Evolutionary conservation across 2,797 vertebrate species (phyloP).

Genomic region (Rhodeus uyekii): DNA sequence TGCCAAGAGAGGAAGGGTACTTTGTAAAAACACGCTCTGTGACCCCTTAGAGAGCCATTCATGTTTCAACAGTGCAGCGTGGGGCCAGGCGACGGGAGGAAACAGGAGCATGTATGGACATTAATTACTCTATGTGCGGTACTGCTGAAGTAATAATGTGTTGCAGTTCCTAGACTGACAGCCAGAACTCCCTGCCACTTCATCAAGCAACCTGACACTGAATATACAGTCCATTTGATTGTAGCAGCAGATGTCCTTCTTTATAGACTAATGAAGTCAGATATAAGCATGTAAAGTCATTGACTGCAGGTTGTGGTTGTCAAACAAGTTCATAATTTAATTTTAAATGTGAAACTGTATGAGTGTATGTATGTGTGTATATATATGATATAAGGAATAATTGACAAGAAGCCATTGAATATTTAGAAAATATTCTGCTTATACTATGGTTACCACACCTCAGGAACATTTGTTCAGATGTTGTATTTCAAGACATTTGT

Average conservation of each 20-base stretch:
- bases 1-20: slow-evolving; percentile 64
- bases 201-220: slow-evolving; percentile 57
- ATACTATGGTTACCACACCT: too few species aligned
- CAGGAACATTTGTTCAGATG: not conserved
- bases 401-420: too few species aligned
- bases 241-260: slow-evolving; percentile 49
- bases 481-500: not conserved
- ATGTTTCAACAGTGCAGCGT: slow-evolving; percentile 67
- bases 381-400: not conserved
- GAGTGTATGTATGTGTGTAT: not conserved
- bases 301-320: slow-evolving; percentile 14
- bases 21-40: slow-evolving; percentile 63
- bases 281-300: slow-evolving; percentile 43
- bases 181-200: slow-evolving; percentile 64
- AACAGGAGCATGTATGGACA: slow-evolving; percentile 72
- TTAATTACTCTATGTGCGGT: slow-evolving; percentile 70
- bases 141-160: slow-evolving; percentile 67
- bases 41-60: slow-evolving; percentile 69
- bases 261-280: slow-evolving; percentile 63
- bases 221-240: slow-evolving; percentile 58
- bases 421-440: too few species aligned
- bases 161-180: slow-evolving; percentile 62
- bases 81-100: slow-evolving; percentile 59
- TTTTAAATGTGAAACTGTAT: slow-evolving; percentile 5
- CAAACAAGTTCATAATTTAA: slow-evolving; percentile 3